A percentile compares a stretch with the other conserved stretches of the same genome.
Conservation (phyloP, 2,888 invertebrate genomes). For the Zygogramma bicolorata region DNA sequence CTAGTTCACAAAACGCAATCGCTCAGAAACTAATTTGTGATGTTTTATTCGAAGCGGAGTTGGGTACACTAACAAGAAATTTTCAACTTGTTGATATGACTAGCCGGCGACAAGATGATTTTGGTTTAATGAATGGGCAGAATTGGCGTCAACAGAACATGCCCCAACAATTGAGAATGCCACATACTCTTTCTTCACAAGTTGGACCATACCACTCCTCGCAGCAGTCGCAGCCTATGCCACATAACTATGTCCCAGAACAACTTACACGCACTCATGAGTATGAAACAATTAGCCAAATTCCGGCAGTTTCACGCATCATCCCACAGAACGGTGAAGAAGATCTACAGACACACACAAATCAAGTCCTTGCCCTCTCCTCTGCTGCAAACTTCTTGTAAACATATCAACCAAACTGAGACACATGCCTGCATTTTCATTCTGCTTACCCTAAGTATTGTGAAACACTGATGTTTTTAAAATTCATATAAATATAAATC, state of each 20-base stretch:
- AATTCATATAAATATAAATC: background rate
- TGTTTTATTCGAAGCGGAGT: slow-evolving; percentile 23
- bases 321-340: background rate
- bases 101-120: slow-evolving; percentile 14
- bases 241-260: slow-evolving; percentile 9
- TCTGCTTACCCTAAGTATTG: background rate
- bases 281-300: background rate
- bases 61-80: slow-evolving; percentile 9
- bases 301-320: background rate
- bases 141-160: background rate
- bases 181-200: slow-evolving; percentile 4
- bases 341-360: background rate
- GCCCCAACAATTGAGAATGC: background rate
- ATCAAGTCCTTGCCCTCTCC: background rate
- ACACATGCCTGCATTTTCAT: background rate
- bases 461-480: background rate
- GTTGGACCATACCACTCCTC: slow-evolving; percentile 17
- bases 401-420: background rate
- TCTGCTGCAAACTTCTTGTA: background rate
- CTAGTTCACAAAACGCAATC: slow-evolving; percentile 4
- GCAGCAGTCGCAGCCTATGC: slow-evolving; percentile 19
- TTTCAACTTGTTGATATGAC: slow-evolving; percentile 19
- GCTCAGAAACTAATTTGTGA: slow-evolving; percentile 26
- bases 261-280: background rate
- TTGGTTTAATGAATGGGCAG: slow-evolving; percentile 4